Evolutionary conservation across 1,140 invertebrate genomes (phyloP), one percentile per base, ranked within the genome.

Genomic region (Micrasema longulum): DNA sequence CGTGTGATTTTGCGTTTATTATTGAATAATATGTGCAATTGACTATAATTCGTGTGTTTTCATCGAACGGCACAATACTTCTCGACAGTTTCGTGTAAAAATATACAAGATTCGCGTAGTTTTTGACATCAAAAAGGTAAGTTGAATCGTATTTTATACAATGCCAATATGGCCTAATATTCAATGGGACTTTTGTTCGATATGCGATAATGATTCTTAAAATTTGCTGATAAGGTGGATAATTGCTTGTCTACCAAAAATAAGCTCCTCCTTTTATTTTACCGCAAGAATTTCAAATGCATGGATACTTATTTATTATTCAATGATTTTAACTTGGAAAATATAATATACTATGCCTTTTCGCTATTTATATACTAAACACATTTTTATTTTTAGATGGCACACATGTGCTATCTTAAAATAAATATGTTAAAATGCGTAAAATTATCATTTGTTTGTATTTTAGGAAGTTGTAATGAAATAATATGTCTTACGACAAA

Each of bases 201-300:
- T 84, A 84, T 83, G 83, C 84, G 83, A 86, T 86, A 84, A 84
- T 86, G 83, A 84, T 84, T 85, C 84, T 84, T 85, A 84, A 82
- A 83, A 84, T 84, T 82, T 81, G 82, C 79, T 82, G 82, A 85
- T 86, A 86, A 86, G 84, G 85, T 82, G 83, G 84, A 86, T 84
- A 85, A 84, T 86, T 84, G 85, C 84, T 80, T 84, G 84, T 26
- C 66, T 14, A 12, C 50, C 68, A 31, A 64, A 47, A 52, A 22
- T 53, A 31, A 47, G 65, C 69, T 35, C 55, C 53, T 45, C 57
- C 69, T 64, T 70, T 70, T 63, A 70, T 64, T 63, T 70, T 65
- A 71, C 64, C 73, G 73, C 73, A 75, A 66, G 62, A 38, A 64
- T 75, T 75, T 65, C 69, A 74, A 75, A 26, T 57, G 26, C 5